These are phyloP conservation scores for Palaemon carinicauda DNA, from an alignment of 1,140 invertebrate species.

Conservation along the genomic window DNA sequence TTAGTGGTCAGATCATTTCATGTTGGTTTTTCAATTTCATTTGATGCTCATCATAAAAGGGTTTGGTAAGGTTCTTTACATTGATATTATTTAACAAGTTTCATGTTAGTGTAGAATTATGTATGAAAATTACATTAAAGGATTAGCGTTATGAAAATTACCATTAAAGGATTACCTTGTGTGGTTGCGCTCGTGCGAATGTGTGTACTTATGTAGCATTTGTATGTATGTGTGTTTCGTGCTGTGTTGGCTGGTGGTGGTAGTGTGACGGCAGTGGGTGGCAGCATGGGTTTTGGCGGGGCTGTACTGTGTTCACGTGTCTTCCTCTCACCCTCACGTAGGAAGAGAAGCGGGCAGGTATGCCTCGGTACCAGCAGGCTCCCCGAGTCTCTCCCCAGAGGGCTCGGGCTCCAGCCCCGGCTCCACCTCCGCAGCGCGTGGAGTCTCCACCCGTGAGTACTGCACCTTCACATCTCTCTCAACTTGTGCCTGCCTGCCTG, in stretches of 20 bases:
- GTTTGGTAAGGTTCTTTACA: too few relatives aligned
- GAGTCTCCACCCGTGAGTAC: slow-evolving; percentile 57
- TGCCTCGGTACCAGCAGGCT: slow-evolving; percentile 52
- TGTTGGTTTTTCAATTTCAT: too few relatives aligned
- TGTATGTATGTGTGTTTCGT: not conserved
- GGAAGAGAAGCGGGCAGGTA: slow-evolving; percentile 57
- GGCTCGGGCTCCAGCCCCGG: slow-evolving; percentile 52
- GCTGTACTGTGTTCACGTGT: slow-evolving; percentile 56
- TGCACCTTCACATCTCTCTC: slow-evolving; percentile 56
- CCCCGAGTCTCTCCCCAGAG: slow-evolving; percentile 52
- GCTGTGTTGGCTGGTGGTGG: slow-evolving; percentile 53
- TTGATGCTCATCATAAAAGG: too few relatives aligned
- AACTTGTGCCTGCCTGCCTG: slow-evolving; percentile 57
- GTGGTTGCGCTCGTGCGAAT: not conserved
- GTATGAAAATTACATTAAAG: too few relatives aligned
- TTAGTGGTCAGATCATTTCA: too few relatives aligned
- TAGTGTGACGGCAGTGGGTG: slow-evolving; percentile 40
- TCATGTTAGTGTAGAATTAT: too few relatives aligned
- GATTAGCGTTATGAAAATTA: not conserved
- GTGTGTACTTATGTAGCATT: not conserved
- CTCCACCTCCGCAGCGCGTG: slow-evolving; percentile 54
- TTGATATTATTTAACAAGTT: too few relatives aligned
- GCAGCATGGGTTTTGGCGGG: slow-evolving; percentile 56
- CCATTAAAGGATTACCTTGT: not conserved
- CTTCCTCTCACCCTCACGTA: slow-evolving; percentile 56